These are phyloP conservation scores for Lepus townsendii DNA, from an alignment of 2,797 vertebrate genomes.

Conservation along the genomic window DNA sequence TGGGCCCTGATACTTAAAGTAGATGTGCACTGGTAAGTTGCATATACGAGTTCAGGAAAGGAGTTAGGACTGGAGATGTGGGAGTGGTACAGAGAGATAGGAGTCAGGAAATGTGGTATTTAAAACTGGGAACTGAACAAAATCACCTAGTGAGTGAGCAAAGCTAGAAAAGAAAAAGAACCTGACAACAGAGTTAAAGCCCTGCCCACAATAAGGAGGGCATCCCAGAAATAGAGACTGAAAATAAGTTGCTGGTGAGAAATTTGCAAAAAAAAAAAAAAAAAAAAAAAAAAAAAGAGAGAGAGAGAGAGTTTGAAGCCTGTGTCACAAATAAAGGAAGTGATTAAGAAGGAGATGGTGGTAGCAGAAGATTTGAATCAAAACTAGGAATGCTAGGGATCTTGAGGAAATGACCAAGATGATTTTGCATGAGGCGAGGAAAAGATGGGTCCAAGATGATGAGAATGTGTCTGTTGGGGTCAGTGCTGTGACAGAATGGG, in stretches of 20 bases:
- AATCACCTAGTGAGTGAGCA: neutral
- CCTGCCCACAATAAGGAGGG: neutral
- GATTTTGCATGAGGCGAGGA: neutral
- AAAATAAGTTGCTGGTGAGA: neutral
- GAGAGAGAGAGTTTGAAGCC: neutral
- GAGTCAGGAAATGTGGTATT: neutral
- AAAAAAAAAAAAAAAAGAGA: no score
- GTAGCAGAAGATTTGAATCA: neutral
- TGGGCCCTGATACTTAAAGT: neutral
- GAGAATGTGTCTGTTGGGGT: neutral
- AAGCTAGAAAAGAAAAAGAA: neutral
- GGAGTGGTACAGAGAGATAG: neutral
- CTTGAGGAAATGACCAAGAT: neutral
- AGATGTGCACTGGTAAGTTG: neutral
- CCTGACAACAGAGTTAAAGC: conserved; percentile 23
- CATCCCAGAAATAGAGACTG: neutral
- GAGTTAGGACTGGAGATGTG: neutral
- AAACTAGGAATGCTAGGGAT: neutral
- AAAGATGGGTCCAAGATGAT: neutral
- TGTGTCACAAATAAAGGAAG: neutral
- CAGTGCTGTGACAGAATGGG: no score
- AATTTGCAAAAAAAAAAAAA: neutral
- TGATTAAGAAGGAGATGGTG: neutral
- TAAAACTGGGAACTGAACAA: neutral
- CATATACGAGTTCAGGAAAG: neutral